Conservation (phyloP, 1,140 invertebrate species). For the Neodiprion virginianus region DNA sequence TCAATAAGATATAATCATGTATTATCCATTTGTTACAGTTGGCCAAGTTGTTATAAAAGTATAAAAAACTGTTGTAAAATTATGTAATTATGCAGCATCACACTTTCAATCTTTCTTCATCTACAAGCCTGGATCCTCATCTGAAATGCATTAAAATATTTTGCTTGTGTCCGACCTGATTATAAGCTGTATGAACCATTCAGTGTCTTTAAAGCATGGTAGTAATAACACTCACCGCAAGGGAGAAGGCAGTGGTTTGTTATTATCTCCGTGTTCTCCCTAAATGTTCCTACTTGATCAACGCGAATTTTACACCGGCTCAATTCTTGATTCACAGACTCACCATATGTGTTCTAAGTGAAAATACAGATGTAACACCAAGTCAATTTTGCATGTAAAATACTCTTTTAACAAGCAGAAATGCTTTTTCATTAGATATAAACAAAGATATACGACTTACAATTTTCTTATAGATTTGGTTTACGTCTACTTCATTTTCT, state of each 20-base stretch:
- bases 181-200: not conserved
- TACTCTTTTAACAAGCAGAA: not conserved
- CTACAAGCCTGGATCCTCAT: constrained; percentile 12
- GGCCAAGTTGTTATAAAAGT: not conserved
- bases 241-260: constrained; percentile 21
- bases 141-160: constrained; percentile 17
- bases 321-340: constrained; percentile 23
- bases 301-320: constrained; percentile 32
- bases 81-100: too few species aligned
- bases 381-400: not conserved
- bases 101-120: not conserved
- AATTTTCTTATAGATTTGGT: constrained; percentile 26
- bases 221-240: constrained; percentile 19
- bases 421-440: not conserved
- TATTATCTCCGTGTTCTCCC: constrained; percentile 28
- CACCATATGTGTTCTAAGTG: constrained; percentile 23
- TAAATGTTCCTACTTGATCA: constrained; percentile 32
- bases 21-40: not conserved
- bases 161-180: not conserved
- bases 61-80: not conserved
- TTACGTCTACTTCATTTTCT: constrained; percentile 24
- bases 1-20: constrained; percentile 7
- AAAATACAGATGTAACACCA: constrained; percentile 23
- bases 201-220: not conserved
- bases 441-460: constrained; percentile 30